These are phyloP conservation scores for Pollachius pollachius DNA, from an alignment of 2,113 vertebrate genomes.

Conservation along the genomic window DNA sequence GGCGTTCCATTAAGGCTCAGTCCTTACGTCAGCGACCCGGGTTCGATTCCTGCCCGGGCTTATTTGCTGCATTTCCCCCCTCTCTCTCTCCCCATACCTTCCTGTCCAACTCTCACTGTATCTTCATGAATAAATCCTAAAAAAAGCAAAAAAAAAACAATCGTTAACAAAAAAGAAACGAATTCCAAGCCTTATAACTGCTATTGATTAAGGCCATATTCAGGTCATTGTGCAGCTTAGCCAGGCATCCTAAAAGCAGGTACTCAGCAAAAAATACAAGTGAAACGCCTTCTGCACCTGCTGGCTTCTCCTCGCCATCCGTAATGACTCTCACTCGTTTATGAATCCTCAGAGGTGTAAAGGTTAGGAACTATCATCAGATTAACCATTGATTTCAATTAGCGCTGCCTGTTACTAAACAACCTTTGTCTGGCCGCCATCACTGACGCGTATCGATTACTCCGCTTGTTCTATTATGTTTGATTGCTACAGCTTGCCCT, in stretches of 20 bases:
- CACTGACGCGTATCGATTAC: constrained; percentile 72
- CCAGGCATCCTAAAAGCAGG: constrained; percentile 45
- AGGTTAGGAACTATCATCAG: constrained; percentile 77
- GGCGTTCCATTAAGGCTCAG: no score
- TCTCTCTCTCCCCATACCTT: no score
- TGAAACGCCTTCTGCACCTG: background rate
- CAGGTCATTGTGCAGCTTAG: constrained; percentile 54
- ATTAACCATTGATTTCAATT: constrained; percentile 84
- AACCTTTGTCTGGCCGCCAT: constrained; percentile 76
- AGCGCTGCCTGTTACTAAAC: constrained; percentile 71
- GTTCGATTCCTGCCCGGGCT: no score
- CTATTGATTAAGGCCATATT: constrained; percentile 59
- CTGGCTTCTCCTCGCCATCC: constrained; percentile 14
- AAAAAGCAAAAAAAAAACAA: no score
- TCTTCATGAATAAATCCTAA: no score
- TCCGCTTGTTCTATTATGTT: constrained; percentile 70
- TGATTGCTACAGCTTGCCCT: constrained; percentile 59
- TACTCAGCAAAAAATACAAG: constrained; percentile 62
- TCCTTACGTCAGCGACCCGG: no score
- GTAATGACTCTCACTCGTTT: constrained; percentile 54
- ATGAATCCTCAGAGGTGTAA: constrained; percentile 69
- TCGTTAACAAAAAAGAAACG: no score
- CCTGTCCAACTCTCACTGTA: no score
- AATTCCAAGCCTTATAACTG: constrained; percentile 33
- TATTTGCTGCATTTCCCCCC: no score